Conservation (phyloP, 2,113 vertebrate species). For the Alligator sinensis region DNA sequence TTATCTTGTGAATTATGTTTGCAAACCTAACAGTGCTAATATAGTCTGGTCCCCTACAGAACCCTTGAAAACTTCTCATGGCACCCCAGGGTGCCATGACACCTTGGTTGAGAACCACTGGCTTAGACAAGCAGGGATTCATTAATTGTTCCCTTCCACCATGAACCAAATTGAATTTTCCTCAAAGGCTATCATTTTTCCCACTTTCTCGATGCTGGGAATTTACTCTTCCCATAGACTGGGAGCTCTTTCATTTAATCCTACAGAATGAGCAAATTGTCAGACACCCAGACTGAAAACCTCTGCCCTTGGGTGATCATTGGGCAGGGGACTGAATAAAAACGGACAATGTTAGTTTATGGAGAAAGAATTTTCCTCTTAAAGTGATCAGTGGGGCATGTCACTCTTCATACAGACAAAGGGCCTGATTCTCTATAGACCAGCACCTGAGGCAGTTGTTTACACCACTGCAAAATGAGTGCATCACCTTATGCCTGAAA, state of each 20-base stretch:
- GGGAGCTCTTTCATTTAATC: neutral
- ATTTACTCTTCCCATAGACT: neutral
- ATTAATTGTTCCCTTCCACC: neutral
- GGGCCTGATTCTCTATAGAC: neutral
- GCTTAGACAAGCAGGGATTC: too few species aligned
- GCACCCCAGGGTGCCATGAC: too few species aligned
- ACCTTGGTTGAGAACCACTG: too few species aligned
- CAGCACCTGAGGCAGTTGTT: neutral
- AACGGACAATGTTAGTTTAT: neutral
- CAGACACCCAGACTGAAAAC: neutral
- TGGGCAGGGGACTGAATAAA: neutral
- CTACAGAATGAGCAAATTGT: neutral
- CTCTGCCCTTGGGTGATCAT: rapidly evolving
- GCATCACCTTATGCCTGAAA: neutral
- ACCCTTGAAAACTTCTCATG: too few species aligned
- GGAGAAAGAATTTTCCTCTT: neutral
- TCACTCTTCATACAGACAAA: neutral
- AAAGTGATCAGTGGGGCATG: neutral
- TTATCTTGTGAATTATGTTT: too few species aligned
- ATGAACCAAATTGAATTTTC: neutral
- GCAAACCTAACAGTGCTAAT: too few species aligned
- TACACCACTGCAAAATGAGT: neutral
- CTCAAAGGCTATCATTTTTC: neutral
- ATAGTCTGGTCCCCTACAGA: too few species aligned
- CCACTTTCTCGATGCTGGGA: neutral